A percentile compares a stretch with the other conserved stretches of the same genome.
Conservation (phyloP, 2,888 invertebrate genomes). For the Automeris io region DNA sequence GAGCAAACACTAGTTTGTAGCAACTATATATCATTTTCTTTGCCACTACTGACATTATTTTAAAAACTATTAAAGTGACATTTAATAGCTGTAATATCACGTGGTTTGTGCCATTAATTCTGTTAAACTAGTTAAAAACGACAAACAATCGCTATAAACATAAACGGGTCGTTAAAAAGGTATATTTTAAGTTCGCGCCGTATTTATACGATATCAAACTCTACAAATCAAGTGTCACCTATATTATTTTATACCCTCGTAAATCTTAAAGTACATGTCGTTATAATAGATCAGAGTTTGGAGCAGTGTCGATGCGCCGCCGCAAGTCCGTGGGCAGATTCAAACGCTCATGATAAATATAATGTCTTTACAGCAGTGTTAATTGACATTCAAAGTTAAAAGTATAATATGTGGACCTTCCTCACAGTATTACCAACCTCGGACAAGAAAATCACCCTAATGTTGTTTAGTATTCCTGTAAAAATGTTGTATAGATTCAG, state of each 20-base stretch:
- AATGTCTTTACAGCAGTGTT: slow-evolving; percentile 35
- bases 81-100: no score
- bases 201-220: not conserved
- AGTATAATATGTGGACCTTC: slow-evolving; percentile 27
- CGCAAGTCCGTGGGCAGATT: slow-evolving; percentile 30
- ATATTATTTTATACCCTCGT: not conserved
- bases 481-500: no score
- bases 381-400: slow-evolving; percentile 41
- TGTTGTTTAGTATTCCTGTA: no score
- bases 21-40: no score
- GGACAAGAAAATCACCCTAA: no score
- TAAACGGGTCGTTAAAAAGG: not conserved
- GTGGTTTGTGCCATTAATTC: no score
- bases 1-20: no score
- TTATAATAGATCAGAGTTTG: slow-evolving; percentile 6
- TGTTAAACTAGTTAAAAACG: not conserved
- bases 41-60: slow-evolving; percentile 4
- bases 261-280: not conserved
- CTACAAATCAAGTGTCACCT: not conserved
- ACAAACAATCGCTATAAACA: not conserved
- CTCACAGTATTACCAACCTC: no score
- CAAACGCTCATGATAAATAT: slow-evolving; percentile 32
- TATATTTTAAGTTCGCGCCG: slow-evolving; percentile 1
- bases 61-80: slow-evolving; percentile 5
- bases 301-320: slow-evolving; percentile 13